A percentile compares a stretch with the other conserved stretches of the same genome.
These are phyloP conservation scores for Dendrolimus punctatus DNA, from an alignment of 1,140 invertebrate species.

Conservation along the genomic window DNA sequence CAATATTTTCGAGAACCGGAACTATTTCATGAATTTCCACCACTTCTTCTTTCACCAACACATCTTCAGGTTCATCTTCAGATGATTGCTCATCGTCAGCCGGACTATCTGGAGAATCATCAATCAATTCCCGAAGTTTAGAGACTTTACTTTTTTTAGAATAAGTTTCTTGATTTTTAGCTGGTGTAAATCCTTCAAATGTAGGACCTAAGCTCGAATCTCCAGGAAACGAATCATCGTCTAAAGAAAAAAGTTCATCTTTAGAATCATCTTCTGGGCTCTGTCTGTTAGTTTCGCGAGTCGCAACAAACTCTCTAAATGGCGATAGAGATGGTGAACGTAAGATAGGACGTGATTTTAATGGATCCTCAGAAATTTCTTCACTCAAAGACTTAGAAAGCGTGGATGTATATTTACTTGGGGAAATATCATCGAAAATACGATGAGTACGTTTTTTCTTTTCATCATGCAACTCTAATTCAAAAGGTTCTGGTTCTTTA, in stretches of 20 bases:
- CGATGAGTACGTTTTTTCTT: constrained; percentile 74
- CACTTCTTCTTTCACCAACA: constrained; percentile 57
- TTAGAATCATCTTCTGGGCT: constrained; percentile 73
- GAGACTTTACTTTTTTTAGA: constrained; percentile 68
- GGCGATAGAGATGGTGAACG: constrained; percentile 59
- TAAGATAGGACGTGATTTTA: constrained; percentile 44
- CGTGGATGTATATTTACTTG: constrained; percentile 63
- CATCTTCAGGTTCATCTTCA: constrained; percentile 72
- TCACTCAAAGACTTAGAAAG: constrained; percentile 58
- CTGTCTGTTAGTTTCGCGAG: constrained; percentile 33
- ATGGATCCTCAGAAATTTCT: constrained; percentile 55
- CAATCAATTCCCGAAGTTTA: constrained; percentile 66
- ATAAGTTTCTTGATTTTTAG: constrained; percentile 70
- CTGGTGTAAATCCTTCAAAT: constrained; percentile 69
- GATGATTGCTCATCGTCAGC: constrained; percentile 72
- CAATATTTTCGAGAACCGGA: constrained; percentile 20
- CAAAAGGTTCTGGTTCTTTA: constrained; percentile 90
- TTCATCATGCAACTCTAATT: constrained; percentile 81
- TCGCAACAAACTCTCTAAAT: constrained; percentile 58
- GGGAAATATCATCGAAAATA: constrained; percentile 73
- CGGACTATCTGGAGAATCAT: constrained; percentile 67
- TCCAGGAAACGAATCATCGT: constrained; percentile 72
- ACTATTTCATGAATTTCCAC: constrained; percentile 25
- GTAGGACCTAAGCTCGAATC: constrained; percentile 62
- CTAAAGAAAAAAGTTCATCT: constrained; percentile 73